Percentiles rank a stretch among this genome's conserved stretches.
Conservation (phyloP, 2,797 vertebrate species). For the Sebastes reedi region DNA sequence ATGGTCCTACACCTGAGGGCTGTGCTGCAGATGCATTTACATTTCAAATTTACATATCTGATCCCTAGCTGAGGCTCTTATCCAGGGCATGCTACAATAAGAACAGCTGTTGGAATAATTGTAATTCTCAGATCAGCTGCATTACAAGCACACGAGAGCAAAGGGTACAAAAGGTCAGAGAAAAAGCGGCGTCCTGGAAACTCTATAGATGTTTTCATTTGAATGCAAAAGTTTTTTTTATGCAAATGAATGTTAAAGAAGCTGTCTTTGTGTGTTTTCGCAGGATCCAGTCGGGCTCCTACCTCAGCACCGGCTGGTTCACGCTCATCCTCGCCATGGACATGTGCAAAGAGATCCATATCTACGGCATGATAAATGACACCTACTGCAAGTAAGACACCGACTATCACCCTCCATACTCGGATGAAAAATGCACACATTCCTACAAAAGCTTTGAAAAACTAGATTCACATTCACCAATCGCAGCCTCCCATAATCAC, state of each 20-base stretch:
- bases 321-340: slow-evolving; percentile 99
- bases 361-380: slow-evolving; percentile 99
- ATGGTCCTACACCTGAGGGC: not conserved
- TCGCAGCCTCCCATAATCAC: slow-evolving; percentile 21
- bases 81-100: not conserved
- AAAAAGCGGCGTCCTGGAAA: not conserved
- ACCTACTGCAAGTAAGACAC: slow-evolving; percentile 97
- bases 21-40: slow-evolving; percentile 6
- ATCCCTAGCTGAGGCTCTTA: not conserved
- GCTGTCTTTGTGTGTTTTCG: slow-evolving; percentile 62
- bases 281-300: slow-evolving; percentile 97
- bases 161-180: slow-evolving; percentile 28
- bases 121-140: slow-evolving; percentile 14
- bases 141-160: slow-evolving; percentile 9
- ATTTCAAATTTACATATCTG: slow-evolving; percentile 27
- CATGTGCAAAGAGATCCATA: slow-evolving; percentile 95
- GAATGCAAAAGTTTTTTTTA: slow-evolving; percentile 3
- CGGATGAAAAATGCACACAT: slow-evolving; percentile 28
- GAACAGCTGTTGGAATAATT: slow-evolving; percentile 43
- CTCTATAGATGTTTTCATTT: not conserved
- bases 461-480: slow-evolving; percentile 49
- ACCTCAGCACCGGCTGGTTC: slow-evolving; percentile 99
- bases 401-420: not conserved
- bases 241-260: not conserved
- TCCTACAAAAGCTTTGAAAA: slow-evolving; percentile 29